Base-by-base conservation (phyloP, 1,140 invertebrate species). In the Eufriesea mexicana region DNA sequence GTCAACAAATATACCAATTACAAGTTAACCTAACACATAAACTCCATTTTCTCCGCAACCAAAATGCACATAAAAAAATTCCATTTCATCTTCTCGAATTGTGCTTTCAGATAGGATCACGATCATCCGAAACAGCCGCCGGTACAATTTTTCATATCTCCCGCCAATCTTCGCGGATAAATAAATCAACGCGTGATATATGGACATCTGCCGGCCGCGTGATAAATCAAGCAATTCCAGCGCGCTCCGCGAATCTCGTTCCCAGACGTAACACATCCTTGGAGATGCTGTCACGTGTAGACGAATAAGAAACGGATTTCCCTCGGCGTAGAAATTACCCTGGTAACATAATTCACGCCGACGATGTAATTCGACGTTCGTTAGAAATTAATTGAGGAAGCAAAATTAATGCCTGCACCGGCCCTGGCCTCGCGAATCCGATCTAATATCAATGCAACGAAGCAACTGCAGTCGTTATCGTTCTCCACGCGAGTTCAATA, bases 401-500 rank as follows among this genome's bases (percentile, higher is more conserved):
- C 57, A 20, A 45, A 64, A 64, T 45, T 73, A 55, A 80, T 20
- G 59, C 59, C 16, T 64, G 55, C 49, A 12, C n/a, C 35, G 20
- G 18, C 2, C 55, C 25, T 9, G 23, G 45, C 10, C 14, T 28
- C 70, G 16, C 28, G 47, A 45, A 20, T 73, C 59, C 45, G 20
- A 74, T 66, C 72, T 67, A 42, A 64, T 42, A 45, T 57, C 72
- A 54, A 66, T n/a, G 54, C 45, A 16, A 61, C 72, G 62, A 25
- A 66, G 66, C 79, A 57, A 42, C 28, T 66, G n/a, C 2, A 5
- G 61, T 47, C 57, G 45, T 72, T 55, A 79, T 79, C 67, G 35
- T 79, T 55, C 28, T 42, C 67, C 64, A 79, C 45, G 55, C 66
- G 49, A 83, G 70, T 79, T 83, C 76, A 83, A 83, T 83, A 79